Conservation (phyloP, 2,888 invertebrate genomes). For the Folsomia candida region DNA sequence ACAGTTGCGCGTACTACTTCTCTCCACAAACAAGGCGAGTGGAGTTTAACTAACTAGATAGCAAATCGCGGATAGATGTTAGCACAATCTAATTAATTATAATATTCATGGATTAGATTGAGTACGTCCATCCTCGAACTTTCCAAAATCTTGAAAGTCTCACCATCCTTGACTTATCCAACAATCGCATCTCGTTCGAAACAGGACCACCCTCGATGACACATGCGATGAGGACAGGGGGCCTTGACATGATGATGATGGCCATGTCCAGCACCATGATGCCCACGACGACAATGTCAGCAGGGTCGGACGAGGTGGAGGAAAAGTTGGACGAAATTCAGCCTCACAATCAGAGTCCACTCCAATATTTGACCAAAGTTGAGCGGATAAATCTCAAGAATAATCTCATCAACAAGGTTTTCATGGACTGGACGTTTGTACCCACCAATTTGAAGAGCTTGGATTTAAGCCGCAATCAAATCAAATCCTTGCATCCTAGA, state of each 20-base stretch:
- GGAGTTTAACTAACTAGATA: not conserved
- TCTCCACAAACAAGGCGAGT: constrained; percentile 41
- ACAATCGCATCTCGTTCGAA: constrained; percentile 61
- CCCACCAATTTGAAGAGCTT: constrained; percentile 56
- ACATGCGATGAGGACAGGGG: not conserved
- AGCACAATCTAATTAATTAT: not conserved
- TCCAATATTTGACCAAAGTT: constrained; percentile 55
- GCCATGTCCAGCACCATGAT: constrained; percentile 9
- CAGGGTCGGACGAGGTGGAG: constrained; percentile 18
- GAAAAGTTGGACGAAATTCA: not conserved
- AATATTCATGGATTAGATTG: constrained; percentile 33
- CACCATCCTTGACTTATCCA: constrained; percentile 63
- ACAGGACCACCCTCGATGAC: constrained; percentile 20
- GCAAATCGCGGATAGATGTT: not conserved
- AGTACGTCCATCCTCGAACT: constrained; percentile 35
- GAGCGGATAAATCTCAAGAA: constrained; percentile 63
- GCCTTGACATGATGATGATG: constrained; percentile 11
- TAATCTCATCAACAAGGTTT: constrained; percentile 65
- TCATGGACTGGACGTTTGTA: constrained; percentile 63
- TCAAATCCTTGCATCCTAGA: constrained; percentile 27
- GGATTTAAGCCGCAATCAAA: constrained; percentile 57
- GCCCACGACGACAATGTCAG: constrained; percentile 1
- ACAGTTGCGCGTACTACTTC: constrained; percentile 37
- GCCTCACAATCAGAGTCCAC: constrained; percentile 32
- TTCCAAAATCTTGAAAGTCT: constrained; percentile 57